Conservation (phyloP, 2,797 vertebrate species). For the Staurois parvus region DNA sequence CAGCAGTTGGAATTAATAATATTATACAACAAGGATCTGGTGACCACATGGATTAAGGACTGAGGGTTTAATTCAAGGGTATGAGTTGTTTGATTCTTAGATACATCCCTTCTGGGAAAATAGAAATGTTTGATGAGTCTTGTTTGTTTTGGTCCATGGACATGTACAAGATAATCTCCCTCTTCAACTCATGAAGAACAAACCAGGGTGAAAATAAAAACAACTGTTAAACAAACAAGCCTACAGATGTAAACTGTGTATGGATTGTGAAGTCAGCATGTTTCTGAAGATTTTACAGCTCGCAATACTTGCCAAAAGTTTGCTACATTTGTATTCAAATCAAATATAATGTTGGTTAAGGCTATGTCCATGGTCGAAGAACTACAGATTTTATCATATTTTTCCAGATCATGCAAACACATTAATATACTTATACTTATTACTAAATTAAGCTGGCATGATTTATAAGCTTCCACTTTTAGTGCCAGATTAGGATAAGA, state of each 20-base stretch:
- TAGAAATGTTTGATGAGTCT: constrained; percentile 47
- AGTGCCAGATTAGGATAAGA: no score
- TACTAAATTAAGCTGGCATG: no score
- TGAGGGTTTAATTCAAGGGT: not conserved
- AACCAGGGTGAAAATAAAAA: constrained; percentile 23
- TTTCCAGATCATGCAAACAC: no score
- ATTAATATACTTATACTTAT: no score
- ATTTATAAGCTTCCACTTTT: no score
- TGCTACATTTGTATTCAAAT: not conserved
- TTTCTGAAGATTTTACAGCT: constrained; percentile 16
- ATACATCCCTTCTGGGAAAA: constrained; percentile 35
- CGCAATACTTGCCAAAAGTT: not conserved
- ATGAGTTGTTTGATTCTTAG: constrained; percentile 9
- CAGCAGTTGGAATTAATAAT: not conserved
- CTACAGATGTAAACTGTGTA: constrained; percentile 7
- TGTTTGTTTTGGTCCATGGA: constrained; percentile 24
- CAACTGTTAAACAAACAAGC: constrained; percentile 30
- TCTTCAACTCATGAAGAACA: not conserved
- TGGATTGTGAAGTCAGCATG: constrained; percentile 5
- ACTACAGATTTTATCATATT: no score
- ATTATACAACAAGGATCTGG: not conserved
- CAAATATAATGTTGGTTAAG: no score
- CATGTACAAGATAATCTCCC: constrained; percentile 4
- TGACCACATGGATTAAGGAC: not conserved
- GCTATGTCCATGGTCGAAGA: no score